These are phyloP conservation scores for Galleria mellonella DNA, from an alignment of 1,140 invertebrate genomes.

Conservation along the genomic window DNA sequence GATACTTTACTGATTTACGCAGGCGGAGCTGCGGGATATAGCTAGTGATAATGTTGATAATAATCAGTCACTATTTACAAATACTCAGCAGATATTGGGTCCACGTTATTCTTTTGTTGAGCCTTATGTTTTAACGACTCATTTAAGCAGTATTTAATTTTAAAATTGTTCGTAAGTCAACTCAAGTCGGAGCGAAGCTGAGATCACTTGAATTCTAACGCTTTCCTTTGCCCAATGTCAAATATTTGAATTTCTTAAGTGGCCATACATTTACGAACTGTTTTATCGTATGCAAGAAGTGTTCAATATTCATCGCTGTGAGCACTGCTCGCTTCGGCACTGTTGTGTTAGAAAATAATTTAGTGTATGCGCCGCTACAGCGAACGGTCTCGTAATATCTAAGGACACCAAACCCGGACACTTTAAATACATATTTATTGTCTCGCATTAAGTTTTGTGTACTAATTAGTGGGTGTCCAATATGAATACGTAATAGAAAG, in stretches of 20 bases:
- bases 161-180: constrained; percentile 70
- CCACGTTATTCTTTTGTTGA: constrained; percentile 33
- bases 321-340: constrained; percentile 33
- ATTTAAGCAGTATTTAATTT: constrained; percentile 68
- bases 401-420: constrained; percentile 53
- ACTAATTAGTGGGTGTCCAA: constrained; percentile 71
- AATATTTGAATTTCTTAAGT: constrained; percentile 73
- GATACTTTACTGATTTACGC: too few species aligned
- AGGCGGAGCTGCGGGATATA: too few species aligned
- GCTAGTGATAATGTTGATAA: too few species aligned
- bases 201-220: constrained; percentile 74
- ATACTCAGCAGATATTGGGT: constrained; percentile 9
- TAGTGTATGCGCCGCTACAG: constrained; percentile 24
- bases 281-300: constrained; percentile 55
- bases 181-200: constrained; percentile 49
- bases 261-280: constrained; percentile 64
- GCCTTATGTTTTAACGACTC: constrained; percentile 54
- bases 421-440: constrained; percentile 45
- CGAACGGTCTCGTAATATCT: constrained; percentile 27
- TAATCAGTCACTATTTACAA: constrained; percentile 1
- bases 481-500: constrained; percentile 70
- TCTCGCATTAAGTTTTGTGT: constrained; percentile 66
- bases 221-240: constrained; percentile 69
- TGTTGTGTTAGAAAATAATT: constrained; percentile 45
- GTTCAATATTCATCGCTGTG: constrained; percentile 65